phyloP scores from a whole-genome alignment of 2,888 invertebrate genomes.

The Pristionchus exspectatus region DNA sequence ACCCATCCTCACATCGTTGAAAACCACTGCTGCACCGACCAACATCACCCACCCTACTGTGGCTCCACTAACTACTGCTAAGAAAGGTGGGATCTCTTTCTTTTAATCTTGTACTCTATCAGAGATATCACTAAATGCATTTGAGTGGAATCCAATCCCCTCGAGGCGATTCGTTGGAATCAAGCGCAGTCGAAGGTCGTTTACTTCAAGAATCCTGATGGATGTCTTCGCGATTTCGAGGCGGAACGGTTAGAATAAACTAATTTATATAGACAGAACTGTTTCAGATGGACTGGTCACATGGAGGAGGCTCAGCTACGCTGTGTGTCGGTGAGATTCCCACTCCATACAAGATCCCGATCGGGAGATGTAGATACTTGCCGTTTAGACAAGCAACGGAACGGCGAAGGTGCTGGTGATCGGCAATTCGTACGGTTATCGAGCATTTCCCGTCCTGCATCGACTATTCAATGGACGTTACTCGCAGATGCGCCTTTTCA shows the following conservation, averaged over 20 bases:
- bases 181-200: slow-evolving; percentile 28
- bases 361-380: no score
- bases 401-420: slow-evolving; percentile 52
- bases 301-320: background rate
- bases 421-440: slow-evolving; percentile 52
- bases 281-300: slow-evolving; percentile 13
- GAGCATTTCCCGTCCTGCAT: slow-evolving; percentile 34
- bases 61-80: background rate
- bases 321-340: background rate
- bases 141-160: background rate
- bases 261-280: background rate
- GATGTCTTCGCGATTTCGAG: background rate
- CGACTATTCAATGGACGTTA: slow-evolving; percentile 39
- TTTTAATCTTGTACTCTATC: no score
- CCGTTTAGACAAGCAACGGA: slow-evolving; percentile 41
- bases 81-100: background rate
- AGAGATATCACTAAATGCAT: background rate
- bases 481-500: slow-evolving; percentile 38
- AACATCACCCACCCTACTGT: background rate
- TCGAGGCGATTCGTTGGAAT: background rate
- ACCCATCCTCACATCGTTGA: background rate
- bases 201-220: background rate
- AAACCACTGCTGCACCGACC: background rate
- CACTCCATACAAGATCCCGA: no score
- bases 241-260: background rate